These are phyloP conservation scores for Gorsachius magnificus DNA, from an alignment of 2,797 vertebrate genomes.

Conservation along the genomic window DNA sequence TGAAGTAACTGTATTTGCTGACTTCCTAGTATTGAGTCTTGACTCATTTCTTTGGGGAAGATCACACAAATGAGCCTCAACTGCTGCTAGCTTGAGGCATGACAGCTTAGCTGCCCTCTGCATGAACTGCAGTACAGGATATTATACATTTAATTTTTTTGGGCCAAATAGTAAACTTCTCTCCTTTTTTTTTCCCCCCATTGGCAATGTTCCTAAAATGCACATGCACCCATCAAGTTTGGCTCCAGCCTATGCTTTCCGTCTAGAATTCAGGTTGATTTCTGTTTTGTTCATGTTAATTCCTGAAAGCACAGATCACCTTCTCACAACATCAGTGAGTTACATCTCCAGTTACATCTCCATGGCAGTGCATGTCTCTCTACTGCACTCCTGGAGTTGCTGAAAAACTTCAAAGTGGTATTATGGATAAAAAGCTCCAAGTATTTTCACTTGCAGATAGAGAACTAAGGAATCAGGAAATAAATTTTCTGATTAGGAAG, in stretches of 20 bases:
- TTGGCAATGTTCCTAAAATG: background rate
- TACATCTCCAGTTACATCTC: background rate
- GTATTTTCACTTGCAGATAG: background rate
- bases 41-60: background rate
- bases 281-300: background rate
- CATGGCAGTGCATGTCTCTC: background rate
- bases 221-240: fast-evolving
- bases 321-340: background rate
- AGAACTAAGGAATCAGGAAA: background rate
- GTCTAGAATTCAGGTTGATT: background rate
- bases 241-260: background rate
- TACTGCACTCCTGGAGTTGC: background rate
- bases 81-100: background rate
- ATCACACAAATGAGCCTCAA: background rate
- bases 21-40: background rate
- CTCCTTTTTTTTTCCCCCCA: background rate
- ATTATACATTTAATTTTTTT: background rate
- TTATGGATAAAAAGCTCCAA: background rate
- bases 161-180: background rate
- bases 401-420: background rate
- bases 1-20: background rate
- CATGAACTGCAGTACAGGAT: background rate
- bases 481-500: background rate
- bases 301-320: background rate
- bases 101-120: background rate